These are phyloP conservation scores for Rhagium mordax DNA, from an alignment of 2,888 invertebrate genomes.

Conservation along the genomic window DNA sequence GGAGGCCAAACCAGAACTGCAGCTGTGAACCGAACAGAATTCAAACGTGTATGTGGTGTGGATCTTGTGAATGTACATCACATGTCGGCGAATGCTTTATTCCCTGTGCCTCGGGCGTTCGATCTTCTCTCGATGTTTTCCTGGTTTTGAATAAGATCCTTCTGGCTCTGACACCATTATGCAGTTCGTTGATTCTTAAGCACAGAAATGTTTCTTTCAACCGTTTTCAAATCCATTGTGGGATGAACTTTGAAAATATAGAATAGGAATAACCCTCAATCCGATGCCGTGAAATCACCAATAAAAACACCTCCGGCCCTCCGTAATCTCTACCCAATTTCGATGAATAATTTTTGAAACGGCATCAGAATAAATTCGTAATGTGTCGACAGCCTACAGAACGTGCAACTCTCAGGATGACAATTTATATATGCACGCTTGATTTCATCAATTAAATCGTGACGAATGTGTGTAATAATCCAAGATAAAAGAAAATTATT, in stretches of 20 bases:
- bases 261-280: conserved; percentile 9
- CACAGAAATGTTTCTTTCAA: conserved; percentile 16
- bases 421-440: too few species aligned
- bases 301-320: background rate
- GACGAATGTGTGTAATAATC: too few species aligned
- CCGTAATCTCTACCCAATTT: too few species aligned
- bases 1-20: too few species aligned
- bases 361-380: too few species aligned
- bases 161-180: conserved; percentile 34
- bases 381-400: too few species aligned
- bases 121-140: conserved; percentile 25
- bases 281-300: conserved; percentile 11
- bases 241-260: background rate
- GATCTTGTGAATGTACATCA: conserved; percentile 25
- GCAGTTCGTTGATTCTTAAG: conserved; percentile 32
- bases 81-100: conserved; percentile 22
- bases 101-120: conserved; percentile 10
- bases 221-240: conserved; percentile 4
- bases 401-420: too few species aligned
- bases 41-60: conserved; percentile 15
- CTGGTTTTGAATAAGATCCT: conserved; percentile 22
- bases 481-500: too few species aligned
- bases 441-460: too few species aligned
- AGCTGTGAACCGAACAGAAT: too few species aligned
- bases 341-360: too few species aligned